Percentiles rank a stretch among this genome's conserved stretches.
phyloP scores from a whole-genome alignment of 2,888 invertebrate species.

The Cerceris rybyensis region DNA sequence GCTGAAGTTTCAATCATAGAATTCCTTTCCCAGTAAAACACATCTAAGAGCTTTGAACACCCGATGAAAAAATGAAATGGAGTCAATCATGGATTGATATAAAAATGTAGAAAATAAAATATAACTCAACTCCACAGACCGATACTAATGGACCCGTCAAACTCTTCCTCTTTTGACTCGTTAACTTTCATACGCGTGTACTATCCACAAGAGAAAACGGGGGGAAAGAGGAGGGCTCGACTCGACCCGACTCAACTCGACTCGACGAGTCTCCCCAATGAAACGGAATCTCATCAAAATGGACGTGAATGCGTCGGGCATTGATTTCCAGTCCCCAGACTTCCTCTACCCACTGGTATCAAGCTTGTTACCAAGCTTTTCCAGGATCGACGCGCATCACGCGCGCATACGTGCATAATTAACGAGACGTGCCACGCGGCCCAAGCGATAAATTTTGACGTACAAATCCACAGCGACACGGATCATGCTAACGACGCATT shows the following conservation, averaged over 20 bases:
- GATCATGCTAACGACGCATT: conserved; percentile 60
- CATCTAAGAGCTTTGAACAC: too few relatives aligned
- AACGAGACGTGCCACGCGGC: conserved; percentile 64
- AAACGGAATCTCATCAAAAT: conserved; percentile 61
- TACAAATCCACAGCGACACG: conserved; percentile 67
- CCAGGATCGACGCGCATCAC: conserved; percentile 57
- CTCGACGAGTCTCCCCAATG: conserved; percentile 42
- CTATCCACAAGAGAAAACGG: neutral
- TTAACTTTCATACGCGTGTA: conserved; percentile 39
- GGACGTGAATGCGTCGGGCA: conserved; percentile 55
- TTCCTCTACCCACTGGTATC: conserved; percentile 37
- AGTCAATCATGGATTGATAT: too few relatives aligned
- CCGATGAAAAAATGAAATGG: too few relatives aligned
- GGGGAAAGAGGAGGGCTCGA: neutral
- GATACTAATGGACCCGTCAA: conserved; percentile 41
- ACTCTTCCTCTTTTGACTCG: conserved; percentile 46
- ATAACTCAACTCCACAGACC: neutral
- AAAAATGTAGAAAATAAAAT: conserved; percentile 32
- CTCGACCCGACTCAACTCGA: neutral
- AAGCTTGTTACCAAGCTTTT: conserved; percentile 57
- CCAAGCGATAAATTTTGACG: conserved; percentile 71
- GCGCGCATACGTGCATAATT: conserved; percentile 73
- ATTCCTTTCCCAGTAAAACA: too few relatives aligned
- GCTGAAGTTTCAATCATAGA: too few relatives aligned
- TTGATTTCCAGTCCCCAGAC: conserved; percentile 58